Evolutionary conservation across 2,113 vertebrate species (phyloP).

Genomic region (Ceratotherium simum): DNA sequence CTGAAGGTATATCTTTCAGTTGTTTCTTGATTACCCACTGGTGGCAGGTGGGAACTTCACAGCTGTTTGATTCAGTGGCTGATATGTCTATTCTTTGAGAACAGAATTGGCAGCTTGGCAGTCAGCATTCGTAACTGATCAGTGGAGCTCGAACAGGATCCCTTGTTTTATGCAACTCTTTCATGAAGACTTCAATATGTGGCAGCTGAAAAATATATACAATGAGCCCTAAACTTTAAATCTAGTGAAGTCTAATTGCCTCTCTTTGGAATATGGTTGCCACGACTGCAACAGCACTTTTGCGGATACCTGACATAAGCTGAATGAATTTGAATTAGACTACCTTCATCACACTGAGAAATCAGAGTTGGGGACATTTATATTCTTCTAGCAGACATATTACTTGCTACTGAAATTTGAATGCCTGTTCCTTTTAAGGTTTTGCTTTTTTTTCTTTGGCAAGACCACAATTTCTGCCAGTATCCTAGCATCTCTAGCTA

Average conservation of each 20-base stretch:
- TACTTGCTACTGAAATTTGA: background rate
- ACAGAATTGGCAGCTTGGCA: constrained; percentile 51
- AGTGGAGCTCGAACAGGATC: constrained; percentile 52
- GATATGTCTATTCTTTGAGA: constrained; percentile 50
- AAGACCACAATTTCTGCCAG: background rate
- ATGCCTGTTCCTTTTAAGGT: background rate
- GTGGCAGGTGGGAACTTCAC: constrained; percentile 31
- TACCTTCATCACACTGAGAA: background rate
- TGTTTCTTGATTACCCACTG: constrained; percentile 66
- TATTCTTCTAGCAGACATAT: background rate
- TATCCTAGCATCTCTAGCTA: background rate
- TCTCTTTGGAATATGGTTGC: constrained; percentile 29
- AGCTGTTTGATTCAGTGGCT: constrained; percentile 52
- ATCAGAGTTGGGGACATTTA: background rate
- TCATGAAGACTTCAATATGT: constrained; percentile 20
- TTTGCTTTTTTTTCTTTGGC: background rate
- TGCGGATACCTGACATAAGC: background rate
- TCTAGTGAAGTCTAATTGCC: background rate
- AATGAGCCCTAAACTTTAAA: constrained; percentile 56
- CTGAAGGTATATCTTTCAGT: constrained; percentile 69
- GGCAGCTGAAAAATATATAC: constrained; percentile 50
- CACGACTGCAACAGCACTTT: background rate
- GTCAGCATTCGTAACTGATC: constrained; percentile 66
- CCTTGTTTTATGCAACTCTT: constrained; percentile 51
- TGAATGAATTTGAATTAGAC: background rate